Evolutionary conservation across 2,113 vertebrate species (phyloP).

Genomic region (Tenrec ecaudatus): DNA sequence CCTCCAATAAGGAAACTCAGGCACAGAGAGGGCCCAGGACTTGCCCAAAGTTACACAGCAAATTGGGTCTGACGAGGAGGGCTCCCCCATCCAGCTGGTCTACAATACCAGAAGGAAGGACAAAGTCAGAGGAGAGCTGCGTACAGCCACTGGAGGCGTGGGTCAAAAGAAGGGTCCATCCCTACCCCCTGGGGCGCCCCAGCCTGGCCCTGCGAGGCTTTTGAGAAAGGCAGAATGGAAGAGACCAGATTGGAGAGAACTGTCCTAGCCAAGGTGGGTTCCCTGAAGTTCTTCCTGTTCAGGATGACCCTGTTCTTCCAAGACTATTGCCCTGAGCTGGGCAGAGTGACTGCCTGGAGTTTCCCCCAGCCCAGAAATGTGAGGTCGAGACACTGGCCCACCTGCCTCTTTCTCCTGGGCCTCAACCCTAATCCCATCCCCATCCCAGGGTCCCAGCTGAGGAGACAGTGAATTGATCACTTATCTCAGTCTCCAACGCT

Average conservation of each 20-base stretch:
- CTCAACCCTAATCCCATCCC: too few relatives aligned
- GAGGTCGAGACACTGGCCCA: not conserved
- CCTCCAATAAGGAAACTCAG: not conserved
- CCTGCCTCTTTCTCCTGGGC: not conserved
- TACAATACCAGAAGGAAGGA: not conserved
- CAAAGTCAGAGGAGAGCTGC: not conserved
- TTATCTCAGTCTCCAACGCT: not conserved
- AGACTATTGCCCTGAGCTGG: not conserved
- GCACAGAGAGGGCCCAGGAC: not conserved
- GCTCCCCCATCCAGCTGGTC: not conserved
- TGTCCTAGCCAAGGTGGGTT: not conserved
- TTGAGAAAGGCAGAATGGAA: not conserved
- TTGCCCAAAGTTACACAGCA: not conserved
- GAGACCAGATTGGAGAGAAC: not conserved
- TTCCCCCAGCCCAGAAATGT: not conserved
- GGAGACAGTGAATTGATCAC: not conserved
- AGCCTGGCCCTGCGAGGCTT: not conserved
- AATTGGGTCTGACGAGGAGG: not conserved
- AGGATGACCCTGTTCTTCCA: not conserved
- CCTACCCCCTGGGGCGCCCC: too few relatives aligned
- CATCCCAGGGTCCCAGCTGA: not conserved
- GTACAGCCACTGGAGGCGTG: not conserved
- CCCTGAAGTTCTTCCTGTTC: not conserved
- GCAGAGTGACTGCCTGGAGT: not conserved
- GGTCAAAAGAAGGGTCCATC: not conserved